Evolutionary conservation across 2,888 invertebrate species (phyloP).

Genomic region (Plagodis pulveraria): DNA sequence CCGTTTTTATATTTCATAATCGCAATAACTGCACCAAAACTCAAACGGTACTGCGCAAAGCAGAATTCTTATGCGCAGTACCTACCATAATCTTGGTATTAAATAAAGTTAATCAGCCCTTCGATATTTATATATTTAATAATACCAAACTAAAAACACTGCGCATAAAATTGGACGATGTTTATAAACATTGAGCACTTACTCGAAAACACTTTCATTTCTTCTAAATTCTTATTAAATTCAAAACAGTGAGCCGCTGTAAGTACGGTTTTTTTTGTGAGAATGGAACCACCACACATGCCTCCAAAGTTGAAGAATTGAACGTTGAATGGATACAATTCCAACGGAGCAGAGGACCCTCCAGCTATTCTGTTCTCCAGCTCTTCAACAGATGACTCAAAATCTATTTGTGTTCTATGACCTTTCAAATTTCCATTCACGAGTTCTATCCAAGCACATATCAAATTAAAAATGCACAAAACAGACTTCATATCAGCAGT

Average conservation of each 20-base stretch:
- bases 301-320: slow-evolving; percentile 50
- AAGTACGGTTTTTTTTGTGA: slow-evolving; percentile 48
- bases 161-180: too few species aligned
- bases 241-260: slow-evolving; percentile 59
- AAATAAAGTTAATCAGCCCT: too few species aligned
- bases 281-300: slow-evolving; percentile 49
- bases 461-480: neutral
- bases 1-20: too few species aligned
- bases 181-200: slow-evolving; percentile 10
- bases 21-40: too few species aligned
- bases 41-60: too few species aligned
- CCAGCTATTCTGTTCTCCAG: slow-evolving; percentile 3
- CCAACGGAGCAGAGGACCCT: neutral
- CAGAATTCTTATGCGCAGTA: too few species aligned
- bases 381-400: too few species aligned
- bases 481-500: neutral
- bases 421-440: neutral
- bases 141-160: too few species aligned
- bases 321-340: slow-evolving; percentile 31
- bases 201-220: slow-evolving; percentile 54
- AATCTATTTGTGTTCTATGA: too few species aligned
- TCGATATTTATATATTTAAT: too few species aligned
- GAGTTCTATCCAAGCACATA: neutral
- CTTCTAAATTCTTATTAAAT: slow-evolving; percentile 44
- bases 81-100: too few species aligned